These are phyloP conservation scores for Phalacrocorax aristotelis DNA, from an alignment of 2,113 vertebrate genomes.

Conservation along the genomic window DNA sequence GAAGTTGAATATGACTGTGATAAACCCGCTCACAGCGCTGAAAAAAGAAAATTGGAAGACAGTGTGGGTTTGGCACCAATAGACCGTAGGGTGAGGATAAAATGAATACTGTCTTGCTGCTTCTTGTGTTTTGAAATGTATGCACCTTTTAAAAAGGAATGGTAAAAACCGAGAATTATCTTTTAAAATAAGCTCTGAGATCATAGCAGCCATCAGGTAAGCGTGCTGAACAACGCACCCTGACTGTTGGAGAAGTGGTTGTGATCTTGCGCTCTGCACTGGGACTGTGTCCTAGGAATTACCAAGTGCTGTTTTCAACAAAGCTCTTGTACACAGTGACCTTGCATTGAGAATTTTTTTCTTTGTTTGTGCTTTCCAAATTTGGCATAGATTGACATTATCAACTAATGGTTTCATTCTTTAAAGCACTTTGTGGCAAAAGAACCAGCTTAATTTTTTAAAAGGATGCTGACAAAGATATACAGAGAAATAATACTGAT, in stretches of 20 bases:
- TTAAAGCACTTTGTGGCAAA: not conserved
- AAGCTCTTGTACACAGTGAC: not conserved
- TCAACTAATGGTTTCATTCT: not conserved
- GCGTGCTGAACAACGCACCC: not conserved
- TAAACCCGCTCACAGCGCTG: slow-evolving; percentile 65
- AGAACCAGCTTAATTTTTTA: no score
- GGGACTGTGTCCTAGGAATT: not conserved
- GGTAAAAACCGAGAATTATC: not conserved
- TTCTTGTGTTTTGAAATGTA: not conserved
- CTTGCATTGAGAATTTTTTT: not conserved
- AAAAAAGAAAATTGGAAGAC: slow-evolving; percentile 74
- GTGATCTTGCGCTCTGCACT: not conserved
- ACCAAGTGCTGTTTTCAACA: not conserved
- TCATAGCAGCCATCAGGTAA: not conserved
- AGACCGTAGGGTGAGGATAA: slow-evolving; percentile 77
- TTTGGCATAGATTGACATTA: not conserved
- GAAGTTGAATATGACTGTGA: slow-evolving; percentile 84
- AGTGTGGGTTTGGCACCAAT: slow-evolving; percentile 66
- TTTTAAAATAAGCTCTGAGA: not conserved
- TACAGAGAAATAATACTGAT: not conserved
- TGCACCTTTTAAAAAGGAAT: not conserved
- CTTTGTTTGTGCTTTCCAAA: not conserved
- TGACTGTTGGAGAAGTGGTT: not conserved
- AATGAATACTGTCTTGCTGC: not conserved
- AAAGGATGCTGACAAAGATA: not conserved